Conservation (phyloP, 2,113 vertebrate species). For the Aptenodytes forsteri region DNA sequence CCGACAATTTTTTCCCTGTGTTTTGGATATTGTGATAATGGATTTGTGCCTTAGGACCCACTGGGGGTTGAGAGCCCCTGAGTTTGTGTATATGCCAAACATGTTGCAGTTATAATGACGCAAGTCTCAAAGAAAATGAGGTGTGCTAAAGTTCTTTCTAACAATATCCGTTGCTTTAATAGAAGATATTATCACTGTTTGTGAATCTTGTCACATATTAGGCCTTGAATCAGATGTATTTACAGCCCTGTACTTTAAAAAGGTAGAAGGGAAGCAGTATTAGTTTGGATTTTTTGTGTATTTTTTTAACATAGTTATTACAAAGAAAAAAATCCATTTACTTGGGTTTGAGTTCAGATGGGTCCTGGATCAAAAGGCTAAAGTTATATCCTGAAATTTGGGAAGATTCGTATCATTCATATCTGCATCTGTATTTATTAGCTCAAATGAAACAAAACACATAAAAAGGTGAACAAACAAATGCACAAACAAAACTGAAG, state of each 20-base stretch:
- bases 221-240: background rate
- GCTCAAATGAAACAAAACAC: background rate
- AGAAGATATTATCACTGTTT: constrained; percentile 47
- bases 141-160: background rate
- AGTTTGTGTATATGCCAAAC: background rate
- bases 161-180: constrained; percentile 58
- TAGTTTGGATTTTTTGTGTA: background rate
- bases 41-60: background rate
- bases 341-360: background rate
- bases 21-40: constrained; percentile 38
- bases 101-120: background rate
- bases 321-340: background rate
- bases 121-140: constrained; percentile 1
- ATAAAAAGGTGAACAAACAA: background rate
- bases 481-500: background rate
- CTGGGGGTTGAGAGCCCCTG: background rate
- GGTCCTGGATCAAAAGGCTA: background rate
- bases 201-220: background rate
- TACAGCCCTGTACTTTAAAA: background rate
- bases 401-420: background rate
- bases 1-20: background rate
- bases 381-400: constrained; percentile 20
- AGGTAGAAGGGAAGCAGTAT: background rate
- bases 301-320: background rate
- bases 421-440: background rate